Evolutionary conservation across 2,113 vertebrate genomes (phyloP).

Genomic region (Myiagra hebetior): DNA sequence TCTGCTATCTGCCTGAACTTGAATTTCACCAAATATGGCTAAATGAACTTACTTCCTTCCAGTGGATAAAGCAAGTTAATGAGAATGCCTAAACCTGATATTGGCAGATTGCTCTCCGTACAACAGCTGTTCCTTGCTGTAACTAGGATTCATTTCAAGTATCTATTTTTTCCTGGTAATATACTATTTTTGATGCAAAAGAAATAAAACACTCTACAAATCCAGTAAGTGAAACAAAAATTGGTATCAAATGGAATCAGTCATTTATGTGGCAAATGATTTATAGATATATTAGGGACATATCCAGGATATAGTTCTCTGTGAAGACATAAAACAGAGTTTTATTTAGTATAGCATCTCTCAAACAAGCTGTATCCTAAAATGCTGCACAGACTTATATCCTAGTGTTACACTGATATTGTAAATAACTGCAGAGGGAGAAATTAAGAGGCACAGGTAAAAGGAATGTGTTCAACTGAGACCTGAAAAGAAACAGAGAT

Average conservation of each 20-base stretch:
- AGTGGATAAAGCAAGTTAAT: background rate
- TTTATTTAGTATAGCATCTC: slow-evolving; percentile 9
- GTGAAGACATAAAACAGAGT: slow-evolving; percentile 7
- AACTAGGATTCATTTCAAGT: background rate
- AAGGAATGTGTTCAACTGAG: slow-evolving; percentile 7
- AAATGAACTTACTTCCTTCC: background rate
- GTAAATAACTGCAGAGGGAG: slow-evolving; percentile 17
- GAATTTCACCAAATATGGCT: background rate
- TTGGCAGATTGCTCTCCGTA: background rate
- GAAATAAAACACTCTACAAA: slow-evolving; percentile 6
- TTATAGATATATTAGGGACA: background rate
- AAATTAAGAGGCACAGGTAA: background rate
- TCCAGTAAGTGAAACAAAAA: background rate
- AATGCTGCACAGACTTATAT: background rate
- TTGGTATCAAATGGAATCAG: background rate
- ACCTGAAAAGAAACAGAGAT: background rate
- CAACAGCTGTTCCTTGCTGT: background rate
- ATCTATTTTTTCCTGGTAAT: background rate
- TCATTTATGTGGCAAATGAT: background rate
- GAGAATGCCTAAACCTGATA: background rate
- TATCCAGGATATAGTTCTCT: background rate
- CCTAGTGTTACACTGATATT: background rate
- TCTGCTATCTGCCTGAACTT: background rate
- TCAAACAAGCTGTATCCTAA: slow-evolving; percentile 5
- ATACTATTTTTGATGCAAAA: background rate